A percentile compares a stretch with the other conserved stretches of the same genome.
phyloP scores from a whole-genome alignment of 2,888 invertebrate species.

The Aproaerema taeniolella region DNA sequence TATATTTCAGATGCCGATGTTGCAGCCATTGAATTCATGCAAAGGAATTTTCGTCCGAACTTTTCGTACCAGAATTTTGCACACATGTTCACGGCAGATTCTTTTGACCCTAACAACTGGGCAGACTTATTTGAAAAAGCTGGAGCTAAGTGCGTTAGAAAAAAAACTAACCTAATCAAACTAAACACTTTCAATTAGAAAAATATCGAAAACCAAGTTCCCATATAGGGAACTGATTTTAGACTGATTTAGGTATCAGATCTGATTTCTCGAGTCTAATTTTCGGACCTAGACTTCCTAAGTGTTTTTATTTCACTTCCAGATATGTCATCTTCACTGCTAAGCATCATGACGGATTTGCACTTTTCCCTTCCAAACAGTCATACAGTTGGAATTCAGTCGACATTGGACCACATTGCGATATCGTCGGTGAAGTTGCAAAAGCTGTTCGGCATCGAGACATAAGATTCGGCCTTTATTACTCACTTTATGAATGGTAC shows the following conservation, averaged over 20 bases:
- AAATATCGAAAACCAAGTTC: no score
- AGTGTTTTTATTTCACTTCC: no score
- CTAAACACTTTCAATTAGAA: no score
- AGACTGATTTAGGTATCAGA: no score
- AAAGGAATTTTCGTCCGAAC: conserved; percentile 86
- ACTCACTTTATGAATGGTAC: conserved; percentile 93
- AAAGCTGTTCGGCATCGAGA: conserved; percentile 79
- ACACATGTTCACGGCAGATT: conserved; percentile 90
- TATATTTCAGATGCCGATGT: no score
- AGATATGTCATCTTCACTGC: conserved; percentile 90
- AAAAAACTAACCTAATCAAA: not conserved
- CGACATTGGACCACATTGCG: conserved; percentile 86
- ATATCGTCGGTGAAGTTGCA: conserved; percentile 87
- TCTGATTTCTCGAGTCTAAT: no score
- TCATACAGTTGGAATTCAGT: conserved; percentile 91
- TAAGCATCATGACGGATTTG: conserved; percentile 93
- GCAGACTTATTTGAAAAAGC: conserved; percentile 87
- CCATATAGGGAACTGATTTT: no score
- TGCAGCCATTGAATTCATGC: no score
- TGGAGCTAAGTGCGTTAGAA: conserved; percentile 84
- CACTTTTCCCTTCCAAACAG: conserved; percentile 88
- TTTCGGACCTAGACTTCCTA: no score
- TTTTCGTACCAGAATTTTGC: conserved; percentile 97
- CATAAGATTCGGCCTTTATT: conserved; percentile 89
- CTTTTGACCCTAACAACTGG: conserved; percentile 92